Conservation (phyloP, 1,140 invertebrate species). For the Nasonia giraulti region DNA sequence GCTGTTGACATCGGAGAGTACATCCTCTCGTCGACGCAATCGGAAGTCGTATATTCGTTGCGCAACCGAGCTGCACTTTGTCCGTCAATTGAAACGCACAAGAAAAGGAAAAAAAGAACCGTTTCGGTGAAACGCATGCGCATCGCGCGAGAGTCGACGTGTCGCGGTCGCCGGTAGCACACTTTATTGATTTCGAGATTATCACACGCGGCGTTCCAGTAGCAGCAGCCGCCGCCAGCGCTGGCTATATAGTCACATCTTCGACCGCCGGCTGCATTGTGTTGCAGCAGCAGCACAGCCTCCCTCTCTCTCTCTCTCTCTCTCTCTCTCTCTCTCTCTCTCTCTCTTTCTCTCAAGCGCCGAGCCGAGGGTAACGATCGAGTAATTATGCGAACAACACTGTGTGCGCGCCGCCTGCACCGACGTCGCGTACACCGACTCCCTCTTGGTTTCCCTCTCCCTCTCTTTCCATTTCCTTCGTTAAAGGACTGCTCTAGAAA, state of each 20-base stretch:
- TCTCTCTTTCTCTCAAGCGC: background rate
- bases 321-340: constrained; percentile 1
- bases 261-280: constrained; percentile 44
- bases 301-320: constrained; percentile 8
- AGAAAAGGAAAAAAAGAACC: constrained; percentile 15
- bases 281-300: constrained; percentile 8
- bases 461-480: constrained; percentile 9
- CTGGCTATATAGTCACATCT: constrained; percentile 39
- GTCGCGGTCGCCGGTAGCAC: constrained; percentile 34
- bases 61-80: background rate
- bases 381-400: constrained; percentile 51
- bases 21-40: too few relatives aligned
- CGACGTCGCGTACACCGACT: background rate
- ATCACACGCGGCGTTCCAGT: constrained; percentile 50
- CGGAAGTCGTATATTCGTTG: background rate
- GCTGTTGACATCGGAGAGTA: too few relatives aligned
- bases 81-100: constrained; percentile 23
- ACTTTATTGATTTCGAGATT: constrained; percentile 68
- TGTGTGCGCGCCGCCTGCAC: constrained; percentile 18
- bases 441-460: background rate
- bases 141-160: constrained; percentile 7
- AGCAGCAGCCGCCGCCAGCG: background rate
- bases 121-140: background rate
- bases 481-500: constrained; percentile 13
- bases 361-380: constrained; percentile 47